Base-by-base conservation (phyloP, 2,113 vertebrate genomes). In the Alces alces region DNA sequence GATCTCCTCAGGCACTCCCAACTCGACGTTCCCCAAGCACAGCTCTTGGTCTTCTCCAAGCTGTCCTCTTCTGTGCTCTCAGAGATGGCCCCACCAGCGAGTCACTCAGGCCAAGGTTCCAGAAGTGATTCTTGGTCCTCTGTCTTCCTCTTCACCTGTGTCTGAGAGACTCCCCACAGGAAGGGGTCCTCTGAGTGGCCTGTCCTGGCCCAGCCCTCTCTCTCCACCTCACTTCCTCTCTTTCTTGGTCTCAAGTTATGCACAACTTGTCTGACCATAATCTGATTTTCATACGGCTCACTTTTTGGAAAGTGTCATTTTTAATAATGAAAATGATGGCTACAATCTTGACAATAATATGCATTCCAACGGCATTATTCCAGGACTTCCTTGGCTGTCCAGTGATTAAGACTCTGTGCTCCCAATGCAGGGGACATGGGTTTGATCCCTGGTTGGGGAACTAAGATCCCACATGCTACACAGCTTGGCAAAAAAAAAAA, bases 171-270 rank as follows among this genome's bases (percentile, higher is more conserved):
- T 8, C n/a, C 54, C 47, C 10, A 0, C 2, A 64, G 8, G 30
- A 2, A 1, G 27, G 23, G 61, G 70, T 47, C 61, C 52, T 87
- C 8, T 14, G 25, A 33, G 61, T 0, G 0, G 28, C 45, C 57
- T 2, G 4, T 3, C 6, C 5, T 0, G 39, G 23, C 6, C 58
- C 12, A 0, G 30, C 30, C 58, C n/a, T 70, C 23, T 70, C 60
- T 90, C 47, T n/a, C 43, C 2, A 13, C 21, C 64, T 58, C 47
- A 16, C 78, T 36, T 16, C 23, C 93, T 93, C 58, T 76, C 43
- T 70, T 30, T 55, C n/a, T 80, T 52, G 60, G 82, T 47, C 83
- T 54, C 19, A 13, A 23, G 82, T 6, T 6, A 12, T 17, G 23
- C 17, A 25, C 13, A 21, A 8, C 66, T 50, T 23, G 47, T 23